Base-by-base conservation (phyloP, 2,797 vertebrate genomes). In the Xenops minutus region DNA sequence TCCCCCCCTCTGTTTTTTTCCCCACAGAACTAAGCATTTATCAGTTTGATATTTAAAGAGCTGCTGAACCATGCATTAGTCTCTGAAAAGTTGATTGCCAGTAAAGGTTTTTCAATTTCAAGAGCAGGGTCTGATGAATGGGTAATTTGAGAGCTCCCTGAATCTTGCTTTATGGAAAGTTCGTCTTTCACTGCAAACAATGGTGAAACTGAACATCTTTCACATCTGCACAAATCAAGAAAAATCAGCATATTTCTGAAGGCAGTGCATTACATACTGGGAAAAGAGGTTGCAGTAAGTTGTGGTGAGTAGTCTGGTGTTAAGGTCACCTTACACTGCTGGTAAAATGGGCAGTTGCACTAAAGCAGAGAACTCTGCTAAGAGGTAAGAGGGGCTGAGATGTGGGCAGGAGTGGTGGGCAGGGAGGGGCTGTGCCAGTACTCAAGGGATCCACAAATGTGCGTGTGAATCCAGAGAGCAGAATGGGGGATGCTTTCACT, bases 401-500 rank as follows among this genome's bases (percentile, higher is more conserved):
- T 80, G 62, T 0, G 7, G 24, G 32, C 55, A 39, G 23, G 10
- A 19, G 10, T 46, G 27, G 55, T 0, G 2, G 32, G 16, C 69
- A 52, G n/a, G 10, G 51, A 34, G 23, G 10, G 23, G 14, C 22
- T 74, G 22, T 48, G 46, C 14, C 43, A 39, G 21, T 67, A 10
- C 36, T 37, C 14, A 16, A 23, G 17, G n/a, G 24, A 46, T 78
- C 43, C 22, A 5, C 0, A 1, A 73, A 62, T 32, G 15, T 44
- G 14, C 0, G 1, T 29, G 37, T 36, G 54, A 17, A 39, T 68
- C 19, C 22, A 29, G 36, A 34, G 36, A 44, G 36, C 1, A 4
- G 18, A 21, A 24, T 61, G 37, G 37, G 0, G 0, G 14, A 19
- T 62, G 24, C 24, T 44, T 62, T 49, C 48, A 34, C 18, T 32